These are phyloP conservation scores for Sipha flava DNA, from an alignment of 1,140 invertebrate genomes.

Conservation along the genomic window DNA sequence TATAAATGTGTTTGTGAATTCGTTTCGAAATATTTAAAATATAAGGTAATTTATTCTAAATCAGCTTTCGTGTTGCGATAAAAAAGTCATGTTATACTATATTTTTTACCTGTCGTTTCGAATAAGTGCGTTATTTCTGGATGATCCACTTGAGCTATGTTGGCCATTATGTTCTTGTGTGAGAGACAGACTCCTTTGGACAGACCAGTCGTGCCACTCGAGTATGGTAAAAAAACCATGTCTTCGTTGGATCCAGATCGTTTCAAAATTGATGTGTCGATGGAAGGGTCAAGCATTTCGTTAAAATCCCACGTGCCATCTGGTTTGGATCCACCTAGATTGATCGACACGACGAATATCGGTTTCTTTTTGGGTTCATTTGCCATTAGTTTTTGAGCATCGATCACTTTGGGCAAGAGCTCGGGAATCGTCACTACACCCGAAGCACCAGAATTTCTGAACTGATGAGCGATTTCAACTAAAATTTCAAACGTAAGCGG, in stretches of 20 bases:
- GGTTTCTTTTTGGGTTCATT: constrained; percentile 42
- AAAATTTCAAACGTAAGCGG: background rate
- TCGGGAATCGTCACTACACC: constrained; percentile 56
- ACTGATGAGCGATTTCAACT: constrained; percentile 69
- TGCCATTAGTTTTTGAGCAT: constrained; percentile 46
- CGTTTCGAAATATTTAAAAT: too few species aligned
- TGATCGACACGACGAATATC: constrained; percentile 3
- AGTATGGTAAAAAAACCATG: constrained; percentile 46
- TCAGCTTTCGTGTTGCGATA: too few species aligned
- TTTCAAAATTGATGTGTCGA: background rate
- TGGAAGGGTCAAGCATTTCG: constrained; percentile 25
- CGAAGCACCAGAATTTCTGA: constrained; percentile 56
- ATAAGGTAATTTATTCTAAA: too few species aligned
- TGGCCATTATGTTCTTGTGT: constrained; percentile 52
- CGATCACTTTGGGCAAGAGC: constrained; percentile 42
- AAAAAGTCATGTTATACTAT: too few species aligned
- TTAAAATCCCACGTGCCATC: constrained; percentile 30
- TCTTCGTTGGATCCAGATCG: constrained; percentile 36
- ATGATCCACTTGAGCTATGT: background rate
- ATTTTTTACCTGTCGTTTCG: constrained; percentile 3
- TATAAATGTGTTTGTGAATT: too few species aligned
- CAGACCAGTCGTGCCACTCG: constrained; percentile 66
- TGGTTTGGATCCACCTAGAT: background rate
- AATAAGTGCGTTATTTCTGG: background rate
- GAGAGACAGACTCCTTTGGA: constrained; percentile 82